A percentile compares a stretch with the other conserved stretches of the same genome.
phyloP scores from a whole-genome alignment of 2,113 vertebrate species.

The Tympanuchus pallidicinctus region DNA sequence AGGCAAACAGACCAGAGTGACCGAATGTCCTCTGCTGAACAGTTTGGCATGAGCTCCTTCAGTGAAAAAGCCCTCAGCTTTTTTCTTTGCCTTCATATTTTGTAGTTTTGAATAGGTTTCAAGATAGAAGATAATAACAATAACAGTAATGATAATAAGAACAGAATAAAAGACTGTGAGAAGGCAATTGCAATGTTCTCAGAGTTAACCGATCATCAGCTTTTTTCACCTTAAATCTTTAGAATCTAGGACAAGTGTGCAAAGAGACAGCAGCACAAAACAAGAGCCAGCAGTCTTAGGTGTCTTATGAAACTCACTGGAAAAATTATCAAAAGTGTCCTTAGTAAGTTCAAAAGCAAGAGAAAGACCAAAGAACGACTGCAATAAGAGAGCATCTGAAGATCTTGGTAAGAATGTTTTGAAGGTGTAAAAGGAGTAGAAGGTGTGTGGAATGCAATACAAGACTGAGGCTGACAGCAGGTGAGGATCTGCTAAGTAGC shows the following conservation, averaged over 20 bases:
- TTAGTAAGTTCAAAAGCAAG: neutral
- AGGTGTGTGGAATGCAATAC: neutral
- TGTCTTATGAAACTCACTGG: neutral
- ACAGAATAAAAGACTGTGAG: neutral
- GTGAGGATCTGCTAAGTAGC: neutral
- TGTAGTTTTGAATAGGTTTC: neutral
- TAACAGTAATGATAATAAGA: neutral
- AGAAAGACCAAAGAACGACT: neutral
- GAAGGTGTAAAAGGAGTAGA: neutral
- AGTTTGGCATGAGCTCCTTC: neutral
- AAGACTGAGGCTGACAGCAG: neutral
- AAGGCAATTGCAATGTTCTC: neutral
- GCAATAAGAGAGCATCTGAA: fast-evolving
- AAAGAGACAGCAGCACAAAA: neutral
- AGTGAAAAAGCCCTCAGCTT: neutral
- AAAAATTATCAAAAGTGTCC: neutral
- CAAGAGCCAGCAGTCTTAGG: neutral
- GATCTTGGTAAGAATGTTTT: neutral
- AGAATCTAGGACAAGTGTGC: neutral
- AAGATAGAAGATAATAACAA: neutral
- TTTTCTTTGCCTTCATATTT: neutral
- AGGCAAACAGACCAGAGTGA: neutral
- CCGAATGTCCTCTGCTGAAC: neutral
- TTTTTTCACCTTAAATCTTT: neutral
- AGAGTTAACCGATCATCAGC: neutral